phyloP scores from a whole-genome alignment of 64 coral and sea anemone genomes.

The Anthopleura sola region DNA sequence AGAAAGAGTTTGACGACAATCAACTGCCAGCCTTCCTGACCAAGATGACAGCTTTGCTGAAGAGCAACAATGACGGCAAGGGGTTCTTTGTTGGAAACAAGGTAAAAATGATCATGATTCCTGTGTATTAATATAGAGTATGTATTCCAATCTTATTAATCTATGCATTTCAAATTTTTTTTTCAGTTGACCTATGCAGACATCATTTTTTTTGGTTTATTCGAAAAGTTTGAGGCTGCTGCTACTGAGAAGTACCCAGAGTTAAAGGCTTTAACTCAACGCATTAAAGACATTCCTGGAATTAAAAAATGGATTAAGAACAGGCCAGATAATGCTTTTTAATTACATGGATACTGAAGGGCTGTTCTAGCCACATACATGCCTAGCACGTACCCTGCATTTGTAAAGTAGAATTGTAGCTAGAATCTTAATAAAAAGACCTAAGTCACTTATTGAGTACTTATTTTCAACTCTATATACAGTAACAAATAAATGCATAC shows the following conservation, averaged over 20 bases:
- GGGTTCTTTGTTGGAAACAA: slow-evolving; percentile 39
- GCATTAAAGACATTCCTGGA: background rate
- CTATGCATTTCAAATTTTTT: no score
- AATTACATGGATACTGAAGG: background rate
- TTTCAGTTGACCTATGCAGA: slow-evolving; percentile 6
- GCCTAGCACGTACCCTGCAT: no score
- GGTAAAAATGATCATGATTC: slow-evolving; percentile 3
- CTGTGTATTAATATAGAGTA: no score
- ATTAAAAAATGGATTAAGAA: slow-evolving; percentile 3
- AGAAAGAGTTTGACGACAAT: background rate
- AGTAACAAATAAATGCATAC: no score
- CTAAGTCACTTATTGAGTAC: no score
- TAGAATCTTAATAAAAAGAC: no score
- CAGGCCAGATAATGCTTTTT: background rate
- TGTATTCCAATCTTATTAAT: no score
- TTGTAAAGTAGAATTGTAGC: no score
- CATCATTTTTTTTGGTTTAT: background rate
- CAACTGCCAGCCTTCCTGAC: background rate
- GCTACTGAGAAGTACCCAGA: background rate
- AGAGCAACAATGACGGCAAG: slow-evolving; percentile 23
- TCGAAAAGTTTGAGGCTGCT: background rate
- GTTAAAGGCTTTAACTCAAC: background rate
- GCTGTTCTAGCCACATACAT: no score
- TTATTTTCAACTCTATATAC: no score
- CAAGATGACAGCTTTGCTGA: background rate